phyloP scores from a whole-genome alignment of 2,113 vertebrate species.

The Dromas ardeola region DNA sequence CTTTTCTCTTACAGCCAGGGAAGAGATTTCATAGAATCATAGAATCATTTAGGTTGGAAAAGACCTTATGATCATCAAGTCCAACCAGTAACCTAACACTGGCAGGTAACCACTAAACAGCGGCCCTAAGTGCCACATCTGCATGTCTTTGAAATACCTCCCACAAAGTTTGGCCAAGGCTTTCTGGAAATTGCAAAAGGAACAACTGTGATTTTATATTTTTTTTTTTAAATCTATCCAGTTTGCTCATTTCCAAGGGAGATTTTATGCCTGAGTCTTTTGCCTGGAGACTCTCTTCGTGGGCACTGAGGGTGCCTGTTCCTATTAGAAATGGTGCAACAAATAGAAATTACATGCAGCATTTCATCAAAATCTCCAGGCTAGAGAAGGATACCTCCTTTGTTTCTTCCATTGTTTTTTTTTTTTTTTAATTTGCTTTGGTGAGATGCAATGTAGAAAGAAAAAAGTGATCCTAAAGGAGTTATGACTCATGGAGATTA shows the following conservation, averaged over 20 bases:
- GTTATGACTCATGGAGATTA: conserved; percentile 56
- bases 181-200: neutral
- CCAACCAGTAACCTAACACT: fast-evolving
- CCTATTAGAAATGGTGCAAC: neutral
- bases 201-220: neutral
- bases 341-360: neutral
- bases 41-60: fast-evolving
- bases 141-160: fast-evolving
- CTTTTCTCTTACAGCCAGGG: neutral
- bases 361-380: neutral
- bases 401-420: neutral
- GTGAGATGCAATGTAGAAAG: neutral
- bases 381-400: neutral
- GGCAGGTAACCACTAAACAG: fast-evolving
- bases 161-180: neutral
- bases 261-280: neutral
- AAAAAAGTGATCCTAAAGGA: conserved; percentile 48
- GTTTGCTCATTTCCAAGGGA: neutral
- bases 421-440: conserved; percentile 4
- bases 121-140: neutral
- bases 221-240: neutral
- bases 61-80: fast-evolving
- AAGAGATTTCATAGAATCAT: neutral
- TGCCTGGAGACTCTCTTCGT: neutral
- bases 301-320: neutral